phyloP scores from a whole-genome alignment of 2,113 vertebrate genomes.

The Marcusenius ussheri region DNA sequence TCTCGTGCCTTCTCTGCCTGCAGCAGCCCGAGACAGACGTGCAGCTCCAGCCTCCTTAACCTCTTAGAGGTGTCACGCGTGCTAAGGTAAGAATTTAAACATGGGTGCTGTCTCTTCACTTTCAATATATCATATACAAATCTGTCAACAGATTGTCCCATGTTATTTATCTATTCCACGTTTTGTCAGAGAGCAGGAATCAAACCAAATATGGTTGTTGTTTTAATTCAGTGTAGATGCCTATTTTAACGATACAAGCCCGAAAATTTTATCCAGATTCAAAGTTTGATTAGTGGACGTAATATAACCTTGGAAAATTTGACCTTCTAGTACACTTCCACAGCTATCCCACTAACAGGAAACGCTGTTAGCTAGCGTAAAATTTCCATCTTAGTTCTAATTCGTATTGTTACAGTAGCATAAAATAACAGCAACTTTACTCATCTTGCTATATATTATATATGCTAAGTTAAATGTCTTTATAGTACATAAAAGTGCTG shows the following conservation, averaged over 20 bases:
- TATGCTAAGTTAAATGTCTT: neutral
- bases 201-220: neutral
- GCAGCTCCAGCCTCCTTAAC: neutral
- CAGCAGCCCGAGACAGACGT: neutral
- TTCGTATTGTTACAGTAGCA: neutral
- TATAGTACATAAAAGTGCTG: neutral
- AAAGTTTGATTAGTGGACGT: neutral
- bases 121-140: neutral
- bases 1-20: constrained; percentile 4
- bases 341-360: neutral
- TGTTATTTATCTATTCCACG: neutral
- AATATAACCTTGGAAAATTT: neutral
- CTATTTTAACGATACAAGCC: neutral
- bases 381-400: neutral
- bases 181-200: neutral
- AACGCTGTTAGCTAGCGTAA: neutral
- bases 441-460: neutral
- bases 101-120: neutral
- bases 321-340: neutral
- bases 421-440: neutral
- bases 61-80: neutral
- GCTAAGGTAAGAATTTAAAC: neutral
- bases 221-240: neutral
- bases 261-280: neutral
- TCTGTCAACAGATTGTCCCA: neutral